phyloP scores from a whole-genome alignment of 2,888 invertebrate genomes.

The Pseudolycoriella hygida region DNA sequence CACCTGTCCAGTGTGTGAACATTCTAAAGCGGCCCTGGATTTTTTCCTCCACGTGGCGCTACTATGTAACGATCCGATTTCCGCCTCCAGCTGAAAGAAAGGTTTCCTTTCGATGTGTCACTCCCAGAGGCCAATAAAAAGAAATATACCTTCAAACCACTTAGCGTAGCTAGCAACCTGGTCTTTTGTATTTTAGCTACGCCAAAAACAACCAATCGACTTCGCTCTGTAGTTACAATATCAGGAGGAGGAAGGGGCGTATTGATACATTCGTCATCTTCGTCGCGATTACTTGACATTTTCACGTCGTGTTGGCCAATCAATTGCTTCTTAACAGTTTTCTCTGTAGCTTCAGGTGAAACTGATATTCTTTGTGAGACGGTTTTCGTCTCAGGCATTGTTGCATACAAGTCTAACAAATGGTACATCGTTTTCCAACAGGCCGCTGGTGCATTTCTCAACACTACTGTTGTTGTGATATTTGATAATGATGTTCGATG shows the following conservation, averaged over 20 bases:
- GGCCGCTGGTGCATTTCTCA: slow-evolving; percentile 33
- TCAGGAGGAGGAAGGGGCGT: slow-evolving; percentile 25
- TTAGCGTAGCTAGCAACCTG: slow-evolving; percentile 70
- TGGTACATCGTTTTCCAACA: slow-evolving; percentile 94
- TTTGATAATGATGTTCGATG: slow-evolving; percentile 16
- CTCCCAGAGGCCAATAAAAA: background rate
- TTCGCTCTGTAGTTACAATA: slow-evolving; percentile 39
- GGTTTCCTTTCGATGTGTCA: background rate
- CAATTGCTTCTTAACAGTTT: slow-evolving; percentile 30
- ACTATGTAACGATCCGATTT: slow-evolving; percentile 81
- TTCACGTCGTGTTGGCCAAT: slow-evolving; percentile 23
- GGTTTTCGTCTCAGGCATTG: slow-evolving; percentile 88
- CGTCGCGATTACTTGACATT: slow-evolving; percentile 34
- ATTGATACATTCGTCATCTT: slow-evolving; percentile 17
- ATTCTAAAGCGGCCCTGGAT: slow-evolving; percentile 48
- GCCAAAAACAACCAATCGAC: slow-evolving; percentile 70
- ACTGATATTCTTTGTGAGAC: slow-evolving; percentile 63
- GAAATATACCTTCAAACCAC: slow-evolving; percentile 53
- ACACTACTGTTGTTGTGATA: slow-evolving; percentile 1
- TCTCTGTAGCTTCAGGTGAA: slow-evolving; percentile 51
- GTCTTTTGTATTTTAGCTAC: slow-evolving; percentile 75
- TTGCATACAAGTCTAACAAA: slow-evolving; percentile 80
- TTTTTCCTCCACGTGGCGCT: slow-evolving; percentile 83
- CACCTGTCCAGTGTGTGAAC: slow-evolving; percentile 74
- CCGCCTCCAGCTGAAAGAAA: slow-evolving; percentile 56